Conservation (phyloP, 2,113 vertebrate species). For the Strigops habroptila region DNA sequence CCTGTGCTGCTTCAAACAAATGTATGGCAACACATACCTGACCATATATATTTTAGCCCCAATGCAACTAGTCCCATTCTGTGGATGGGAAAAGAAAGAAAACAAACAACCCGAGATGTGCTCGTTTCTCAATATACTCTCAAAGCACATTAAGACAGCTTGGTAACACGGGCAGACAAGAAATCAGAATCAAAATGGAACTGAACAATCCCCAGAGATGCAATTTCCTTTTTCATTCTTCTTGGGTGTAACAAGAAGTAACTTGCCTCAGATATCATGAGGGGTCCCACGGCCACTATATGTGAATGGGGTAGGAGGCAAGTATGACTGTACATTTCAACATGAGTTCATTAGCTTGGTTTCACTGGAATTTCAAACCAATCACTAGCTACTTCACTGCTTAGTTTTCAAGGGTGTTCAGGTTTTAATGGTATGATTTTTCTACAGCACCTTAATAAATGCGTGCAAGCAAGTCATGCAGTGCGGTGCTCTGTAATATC, state of each 20-base stretch:
- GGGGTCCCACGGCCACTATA: background rate
- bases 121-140: background rate
- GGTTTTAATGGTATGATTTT: slow-evolving; percentile 11
- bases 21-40: background rate
- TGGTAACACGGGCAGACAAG: background rate
- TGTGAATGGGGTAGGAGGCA: background rate
- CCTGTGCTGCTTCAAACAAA: background rate
- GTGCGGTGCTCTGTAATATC: background rate
- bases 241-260: background rate
- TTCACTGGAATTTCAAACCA: slow-evolving; percentile 20
- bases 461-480: background rate
- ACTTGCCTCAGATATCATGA: slow-evolving; percentile 7
- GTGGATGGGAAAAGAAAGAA: background rate
- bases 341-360: slow-evolving; percentile 23
- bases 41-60: fast-evolving
- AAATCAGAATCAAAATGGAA: background rate
- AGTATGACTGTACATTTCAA: slow-evolving; percentile 30
- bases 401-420: slow-evolving; percentile 12
- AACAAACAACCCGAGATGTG: background rate
- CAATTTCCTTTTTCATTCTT: slow-evolving; percentile 13
- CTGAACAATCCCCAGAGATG: background rate
- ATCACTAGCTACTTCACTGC: background rate
- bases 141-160: background rate
- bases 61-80: background rate
- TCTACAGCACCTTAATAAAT: slow-evolving; percentile 15